These are phyloP conservation scores for Cactoblastis cactorum DNA, from an alignment of 2,888 invertebrate genomes.

Conservation along the genomic window DNA sequence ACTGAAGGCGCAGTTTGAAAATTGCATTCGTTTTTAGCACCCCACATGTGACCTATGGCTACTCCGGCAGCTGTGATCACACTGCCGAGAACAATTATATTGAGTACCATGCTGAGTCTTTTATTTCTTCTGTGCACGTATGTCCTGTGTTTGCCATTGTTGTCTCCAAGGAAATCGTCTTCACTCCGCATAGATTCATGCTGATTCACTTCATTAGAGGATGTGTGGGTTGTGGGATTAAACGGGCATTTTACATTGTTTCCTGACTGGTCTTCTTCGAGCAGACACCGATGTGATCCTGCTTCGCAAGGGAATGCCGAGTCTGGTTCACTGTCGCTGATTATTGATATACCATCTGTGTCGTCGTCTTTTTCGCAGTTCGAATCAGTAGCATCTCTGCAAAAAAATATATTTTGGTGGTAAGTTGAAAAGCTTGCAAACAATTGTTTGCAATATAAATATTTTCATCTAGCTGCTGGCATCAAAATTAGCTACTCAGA, in stretches of 20 bases:
- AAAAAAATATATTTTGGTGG: conserved; percentile 20
- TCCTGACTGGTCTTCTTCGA: conserved; percentile 38
- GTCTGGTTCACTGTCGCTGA: conserved; percentile 71
- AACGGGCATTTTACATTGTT: conserved; percentile 34
- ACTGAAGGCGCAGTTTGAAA: conserved; percentile 56
- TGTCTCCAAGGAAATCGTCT: conserved; percentile 53
- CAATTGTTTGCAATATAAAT: neutral
- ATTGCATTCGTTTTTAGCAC: conserved; percentile 64
- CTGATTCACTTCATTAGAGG: conserved; percentile 33
- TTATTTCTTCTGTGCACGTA: conserved; percentile 73
- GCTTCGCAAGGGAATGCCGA: conserved; percentile 42
- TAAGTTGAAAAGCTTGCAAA: neutral
- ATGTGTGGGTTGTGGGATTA: conserved; percentile 33
- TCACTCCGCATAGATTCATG: conserved; percentile 43
- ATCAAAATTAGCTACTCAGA: too few species aligned
- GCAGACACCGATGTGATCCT: conserved; percentile 33
- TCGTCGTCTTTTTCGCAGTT: conserved; percentile 67
- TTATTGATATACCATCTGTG: conserved; percentile 74
- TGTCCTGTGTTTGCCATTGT: conserved; percentile 57
- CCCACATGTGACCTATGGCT: conserved; percentile 76
- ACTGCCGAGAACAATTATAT: conserved; percentile 69
- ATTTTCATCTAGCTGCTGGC: neutral
- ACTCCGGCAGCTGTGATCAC: conserved; percentile 72
- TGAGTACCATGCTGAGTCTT: conserved; percentile 65
- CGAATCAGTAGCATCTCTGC: conserved; percentile 36